Percentiles rank a stretch among this genome's conserved stretches.
These are phyloP conservation scores for Sialis fuliginosa DNA, from an alignment of 2,888 invertebrate genomes.

Conservation along the genomic window DNA sequence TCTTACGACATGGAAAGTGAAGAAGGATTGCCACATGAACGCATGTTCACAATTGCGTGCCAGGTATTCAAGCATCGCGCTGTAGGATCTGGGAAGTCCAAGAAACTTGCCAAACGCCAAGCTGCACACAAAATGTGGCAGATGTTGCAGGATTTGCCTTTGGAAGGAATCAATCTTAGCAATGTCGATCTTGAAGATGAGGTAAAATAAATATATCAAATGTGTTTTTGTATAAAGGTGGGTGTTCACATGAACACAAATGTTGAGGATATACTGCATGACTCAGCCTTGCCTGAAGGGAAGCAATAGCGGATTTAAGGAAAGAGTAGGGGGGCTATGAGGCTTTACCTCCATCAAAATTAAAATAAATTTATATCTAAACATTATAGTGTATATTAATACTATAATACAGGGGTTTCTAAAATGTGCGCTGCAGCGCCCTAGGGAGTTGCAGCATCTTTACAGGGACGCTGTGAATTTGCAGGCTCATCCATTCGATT, in stretches of 20 bases:
- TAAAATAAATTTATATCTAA: too few relatives aligned
- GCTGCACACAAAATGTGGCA: slow-evolving; percentile 93
- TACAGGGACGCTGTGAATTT: too few relatives aligned
- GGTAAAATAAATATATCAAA: slow-evolving; percentile 26
- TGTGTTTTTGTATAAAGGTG: background rate
- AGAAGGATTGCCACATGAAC: slow-evolving; percentile 81
- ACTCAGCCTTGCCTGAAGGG: background rate
- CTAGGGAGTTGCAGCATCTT: too few relatives aligned
- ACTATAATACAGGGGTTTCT: too few relatives aligned
- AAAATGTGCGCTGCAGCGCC: too few relatives aligned
- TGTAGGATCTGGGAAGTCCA: slow-evolving; percentile 79
- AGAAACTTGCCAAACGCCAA: slow-evolving; percentile 90
- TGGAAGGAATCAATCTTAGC: slow-evolving; percentile 44
- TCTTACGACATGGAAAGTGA: slow-evolving; percentile 78
- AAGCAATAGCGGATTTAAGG: too few relatives aligned
- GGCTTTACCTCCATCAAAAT: too few relatives aligned
- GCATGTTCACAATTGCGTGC: slow-evolving; percentile 86
- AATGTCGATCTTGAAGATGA: slow-evolving; percentile 47
- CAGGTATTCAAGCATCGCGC: slow-evolving; percentile 72
- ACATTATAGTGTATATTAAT: too few relatives aligned
- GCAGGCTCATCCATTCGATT: too few relatives aligned
- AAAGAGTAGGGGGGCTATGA: too few relatives aligned
- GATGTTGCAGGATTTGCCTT: slow-evolving; percentile 57
- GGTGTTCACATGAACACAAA: background rate
- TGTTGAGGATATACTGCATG: too few relatives aligned